Evolutionary conservation across 1,140 invertebrate genomes (phyloP), one percentile per base, ranked within the genome.

Genomic region (Thaumatotibia leucotreta): DNA sequence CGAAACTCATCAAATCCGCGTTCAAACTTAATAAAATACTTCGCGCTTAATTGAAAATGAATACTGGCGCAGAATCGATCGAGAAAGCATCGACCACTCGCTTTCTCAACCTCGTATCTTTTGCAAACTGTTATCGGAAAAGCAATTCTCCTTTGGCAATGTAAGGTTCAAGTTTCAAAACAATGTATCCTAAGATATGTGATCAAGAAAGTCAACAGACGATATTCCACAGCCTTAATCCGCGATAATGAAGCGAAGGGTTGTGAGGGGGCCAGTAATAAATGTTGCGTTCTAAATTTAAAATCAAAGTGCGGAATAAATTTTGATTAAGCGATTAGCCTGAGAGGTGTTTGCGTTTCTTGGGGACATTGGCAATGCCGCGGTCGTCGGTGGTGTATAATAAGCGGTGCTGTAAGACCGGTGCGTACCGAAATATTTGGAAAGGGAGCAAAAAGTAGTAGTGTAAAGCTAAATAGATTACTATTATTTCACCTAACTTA

Each of bases 21-120:
- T 81, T 84, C 82, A 75, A 88, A 91, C 88, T 91, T 91, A 89
- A 91, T 91, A 91, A 91, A 91, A 91, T 88, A 91, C 88, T 91
- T 91, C 82, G 82, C 78, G 84, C 88, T 88, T 91, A 91, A 91
- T 91, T 91, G 88, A 91, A 91, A 91, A 91, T 88, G 88, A 91
- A 88, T 91, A 91, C 86, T 86, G 83, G 81, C 79, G 72, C 76
- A 76, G 80, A 84, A 82, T 74, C 79, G 86, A 89, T 91, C 86
- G 86, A 88, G 6, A 17, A 45, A 45, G 39, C 39, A 45, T 45
- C 39, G 39, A 45, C 39, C 20, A 45, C 8, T 45, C 20, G 39
- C 20, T 45, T 45, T 6, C 2, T 1, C 39, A 20, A 45, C 39
- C 14, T 45, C 39, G 14, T 45, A 45, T 45, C 39, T 45, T 45